Conservation (phyloP, 2,113 vertebrate species). For the Colaptes auratus region DNA sequence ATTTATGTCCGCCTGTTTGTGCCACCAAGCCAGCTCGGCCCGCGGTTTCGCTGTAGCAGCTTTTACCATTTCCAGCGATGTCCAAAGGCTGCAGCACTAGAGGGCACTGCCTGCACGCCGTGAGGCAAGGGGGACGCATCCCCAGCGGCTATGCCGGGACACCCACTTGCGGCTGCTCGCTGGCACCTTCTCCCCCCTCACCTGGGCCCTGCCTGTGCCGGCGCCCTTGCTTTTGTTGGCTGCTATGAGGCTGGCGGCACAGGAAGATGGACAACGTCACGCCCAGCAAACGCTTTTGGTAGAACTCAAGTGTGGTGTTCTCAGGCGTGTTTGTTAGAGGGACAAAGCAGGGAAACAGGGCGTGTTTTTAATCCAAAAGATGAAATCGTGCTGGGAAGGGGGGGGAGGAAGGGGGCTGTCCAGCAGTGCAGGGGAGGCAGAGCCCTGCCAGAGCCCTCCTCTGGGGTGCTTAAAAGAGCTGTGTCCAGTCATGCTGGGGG, state of each 20-base stretch:
- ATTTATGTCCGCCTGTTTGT: accelerated
- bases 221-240: neutral
- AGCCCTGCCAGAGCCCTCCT: neutral
- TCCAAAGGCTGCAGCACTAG: conserved; percentile 70
- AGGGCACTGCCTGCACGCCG: conserved; percentile 72
- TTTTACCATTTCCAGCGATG: neutral
- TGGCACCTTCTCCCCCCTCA: neutral
- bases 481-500: neutral
- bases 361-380: accelerated
- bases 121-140: neutral
- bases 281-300: neutral
- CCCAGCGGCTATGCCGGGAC: accelerated
- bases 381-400: neutral
- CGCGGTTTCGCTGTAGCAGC: accelerated
- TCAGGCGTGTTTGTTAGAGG: neutral
- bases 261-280: neutral
- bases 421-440: neutral
- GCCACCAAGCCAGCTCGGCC: neutral
- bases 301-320: neutral
- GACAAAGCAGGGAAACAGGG: neutral
- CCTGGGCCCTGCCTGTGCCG: neutral
- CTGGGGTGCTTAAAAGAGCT: neutral
- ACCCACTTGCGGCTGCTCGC: neutral
- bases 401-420: neutral
- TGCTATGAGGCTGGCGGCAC: neutral